Percentiles rank a stretch among this genome's conserved stretches.
Evolutionary conservation across 2,113 vertebrate species (phyloP).

Genomic region (Zapus hudsonius): DNA sequence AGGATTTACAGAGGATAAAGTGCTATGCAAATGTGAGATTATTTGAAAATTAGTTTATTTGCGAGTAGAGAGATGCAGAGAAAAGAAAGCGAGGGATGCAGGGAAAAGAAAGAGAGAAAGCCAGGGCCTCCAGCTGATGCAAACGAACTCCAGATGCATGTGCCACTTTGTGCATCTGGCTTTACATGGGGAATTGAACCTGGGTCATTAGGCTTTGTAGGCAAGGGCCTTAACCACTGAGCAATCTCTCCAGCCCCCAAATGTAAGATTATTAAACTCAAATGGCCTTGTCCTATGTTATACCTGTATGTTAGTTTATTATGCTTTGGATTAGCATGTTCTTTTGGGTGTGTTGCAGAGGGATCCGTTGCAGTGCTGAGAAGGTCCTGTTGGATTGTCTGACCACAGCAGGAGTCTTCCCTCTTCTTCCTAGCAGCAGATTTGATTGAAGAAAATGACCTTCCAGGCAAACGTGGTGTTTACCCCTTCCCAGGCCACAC

Average conservation of each 20-base stretch:
- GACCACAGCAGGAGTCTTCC: background rate
- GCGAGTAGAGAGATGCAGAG: no score
- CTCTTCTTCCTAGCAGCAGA: background rate
- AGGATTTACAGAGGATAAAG: background rate
- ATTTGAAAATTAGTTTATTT: no score
- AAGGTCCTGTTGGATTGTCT: background rate
- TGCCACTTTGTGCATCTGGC: no score
- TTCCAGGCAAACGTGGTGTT: background rate
- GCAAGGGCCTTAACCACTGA: no score
- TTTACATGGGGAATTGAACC: no score
- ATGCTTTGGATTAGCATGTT: background rate
- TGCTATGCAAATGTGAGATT: background rate
- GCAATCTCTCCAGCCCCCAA: no score
- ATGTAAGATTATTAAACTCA: background rate
- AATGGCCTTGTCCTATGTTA: background rate
- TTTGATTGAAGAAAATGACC: background rate
- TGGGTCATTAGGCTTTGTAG: no score
- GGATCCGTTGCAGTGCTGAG: background rate
- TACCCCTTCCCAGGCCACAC: background rate
- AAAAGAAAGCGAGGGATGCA: no score
- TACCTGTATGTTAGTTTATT: background rate
- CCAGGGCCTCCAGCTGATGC: no score
- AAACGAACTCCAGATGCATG: no score
- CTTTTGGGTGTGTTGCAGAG: no score
- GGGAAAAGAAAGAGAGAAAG: no score